Evolutionary conservation across 1,140 invertebrate species (phyloP).

Genomic region (Agrilus planipennis): DNA sequence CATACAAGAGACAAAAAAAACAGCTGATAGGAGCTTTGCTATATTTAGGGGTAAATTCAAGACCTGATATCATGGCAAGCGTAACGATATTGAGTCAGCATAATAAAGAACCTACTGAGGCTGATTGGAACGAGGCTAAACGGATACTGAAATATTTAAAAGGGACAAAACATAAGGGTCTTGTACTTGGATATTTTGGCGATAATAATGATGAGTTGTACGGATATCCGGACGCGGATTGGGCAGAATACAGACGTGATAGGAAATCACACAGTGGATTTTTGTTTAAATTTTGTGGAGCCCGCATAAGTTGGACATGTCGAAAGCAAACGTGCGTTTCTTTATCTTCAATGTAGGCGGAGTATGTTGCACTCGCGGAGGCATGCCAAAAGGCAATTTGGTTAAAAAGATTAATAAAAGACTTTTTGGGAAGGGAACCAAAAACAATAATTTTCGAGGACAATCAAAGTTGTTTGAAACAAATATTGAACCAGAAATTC

Average conservation of each 20-base stretch:
- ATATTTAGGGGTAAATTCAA: too few relatives aligned
- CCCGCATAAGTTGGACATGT: slow-evolving; percentile 12
- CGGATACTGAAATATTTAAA: too few relatives aligned
- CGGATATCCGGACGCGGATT: slow-evolving; percentile 35
- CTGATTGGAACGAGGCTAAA: too few relatives aligned
- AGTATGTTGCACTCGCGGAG: slow-evolving; percentile 19
- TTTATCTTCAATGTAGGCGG: slow-evolving; percentile 27
- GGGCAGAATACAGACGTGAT: slow-evolving; percentile 25
- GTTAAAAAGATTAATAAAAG: slow-evolving; percentile 16
- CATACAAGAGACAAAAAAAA: too few relatives aligned
- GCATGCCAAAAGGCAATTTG: slow-evolving; percentile 18
- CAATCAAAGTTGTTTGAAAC: slow-evolving; percentile 2
- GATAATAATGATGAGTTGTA: too few relatives aligned
- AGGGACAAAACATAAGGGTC: too few relatives aligned
- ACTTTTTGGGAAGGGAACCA: slow-evolving; percentile 3
- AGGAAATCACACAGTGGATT: slow-evolving; percentile 33
- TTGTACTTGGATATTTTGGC: too few relatives aligned
- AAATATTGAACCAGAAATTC: not conserved
- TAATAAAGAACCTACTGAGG: too few relatives aligned
- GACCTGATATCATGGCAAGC: too few relatives aligned
- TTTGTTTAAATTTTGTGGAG: slow-evolving; percentile 20
- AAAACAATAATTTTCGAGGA: slow-evolving; percentile 2
- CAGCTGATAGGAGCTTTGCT: too few relatives aligned
- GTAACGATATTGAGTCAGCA: too few relatives aligned
- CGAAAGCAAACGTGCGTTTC: slow-evolving; percentile 20